A percentile compares a stretch with the other conserved stretches of the same genome.
Evolutionary conservation across 2,888 invertebrate genomes (phyloP).

Genomic region (Clusia tigrina): DNA sequence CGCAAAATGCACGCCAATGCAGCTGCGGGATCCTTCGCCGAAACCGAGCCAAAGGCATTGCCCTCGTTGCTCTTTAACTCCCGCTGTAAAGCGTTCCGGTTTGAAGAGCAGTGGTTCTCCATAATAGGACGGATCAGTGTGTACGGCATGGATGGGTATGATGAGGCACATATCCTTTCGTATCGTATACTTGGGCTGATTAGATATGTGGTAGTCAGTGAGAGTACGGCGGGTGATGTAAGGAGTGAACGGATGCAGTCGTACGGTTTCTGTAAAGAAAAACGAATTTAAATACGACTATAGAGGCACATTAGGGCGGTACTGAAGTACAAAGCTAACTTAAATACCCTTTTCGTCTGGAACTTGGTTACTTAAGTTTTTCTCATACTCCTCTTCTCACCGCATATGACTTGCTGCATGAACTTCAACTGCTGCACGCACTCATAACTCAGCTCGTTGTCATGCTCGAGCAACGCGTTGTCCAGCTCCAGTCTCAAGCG

Average conservation of each 20-base stretch:
- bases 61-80: slow-evolving; percentile 65
- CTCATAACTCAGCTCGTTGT: slow-evolving; percentile 53
- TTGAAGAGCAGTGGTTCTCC: slow-evolving; percentile 71
- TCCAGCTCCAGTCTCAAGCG: slow-evolving; percentile 52
- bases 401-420: slow-evolving; percentile 54
- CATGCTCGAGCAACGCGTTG: slow-evolving; percentile 42
- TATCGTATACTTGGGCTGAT: slow-evolving; percentile 51
- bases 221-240: slow-evolving; percentile 61
- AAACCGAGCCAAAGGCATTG: slow-evolving; percentile 63
- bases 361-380: too few species aligned
- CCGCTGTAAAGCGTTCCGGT: slow-evolving; percentile 69
- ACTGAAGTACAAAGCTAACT: too few species aligned
- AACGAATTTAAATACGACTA: background rate
- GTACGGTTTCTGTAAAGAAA: slow-evolving; percentile 66
- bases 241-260: slow-evolving; percentile 68
- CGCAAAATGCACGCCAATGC: slow-evolving; percentile 62
- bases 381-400: too few species aligned
- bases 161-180: slow-evolving; percentile 60
- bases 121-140: slow-evolving; percentile 70
- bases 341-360: too few species aligned
- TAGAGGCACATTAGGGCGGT: too few species aligned
- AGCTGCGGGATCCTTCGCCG: slow-evolving; percentile 63
- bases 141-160: slow-evolving; percentile 69
- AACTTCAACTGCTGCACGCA: slow-evolving; percentile 52
- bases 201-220: slow-evolving; percentile 64